Conservation (phyloP, 2,888 invertebrate genomes). For the Ectemnius lituratus region DNA sequence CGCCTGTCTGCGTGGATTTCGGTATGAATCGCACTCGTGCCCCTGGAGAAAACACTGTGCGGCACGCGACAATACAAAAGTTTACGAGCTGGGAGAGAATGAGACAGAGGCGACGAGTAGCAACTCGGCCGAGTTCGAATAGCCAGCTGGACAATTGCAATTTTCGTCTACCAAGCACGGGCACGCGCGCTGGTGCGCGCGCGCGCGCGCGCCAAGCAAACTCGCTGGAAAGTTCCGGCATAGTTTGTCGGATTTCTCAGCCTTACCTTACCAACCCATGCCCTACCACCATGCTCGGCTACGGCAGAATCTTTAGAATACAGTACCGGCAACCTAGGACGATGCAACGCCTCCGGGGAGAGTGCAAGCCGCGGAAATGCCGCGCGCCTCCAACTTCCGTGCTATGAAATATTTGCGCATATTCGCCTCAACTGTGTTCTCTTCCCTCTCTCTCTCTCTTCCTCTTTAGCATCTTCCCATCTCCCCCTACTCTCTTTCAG, state of each 20-base stretch:
- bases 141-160: slow-evolving; percentile 39
- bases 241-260: slow-evolving; percentile 49
- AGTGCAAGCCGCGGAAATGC: slow-evolving; percentile 46
- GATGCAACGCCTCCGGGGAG: slow-evolving; percentile 36
- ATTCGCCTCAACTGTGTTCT: too few species aligned
- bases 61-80: too few species aligned
- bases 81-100: too few species aligned
- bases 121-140: slow-evolving; percentile 22
- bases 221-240: slow-evolving; percentile 38
- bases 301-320: slow-evolving; percentile 49
- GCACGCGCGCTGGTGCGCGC: too few species aligned
- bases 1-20: too few species aligned
- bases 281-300: slow-evolving; percentile 16
- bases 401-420: slow-evolving; percentile 8
- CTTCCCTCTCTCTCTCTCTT: too few species aligned
- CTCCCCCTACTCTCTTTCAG: too few species aligned
- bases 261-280: slow-evolving; percentile 1
- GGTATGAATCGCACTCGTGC: too few species aligned
- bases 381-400: slow-evolving; percentile 35
- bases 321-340: slow-evolving; percentile 38
- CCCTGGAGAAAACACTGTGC: too few species aligned
- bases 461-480: too few species aligned
- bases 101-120: neutral
- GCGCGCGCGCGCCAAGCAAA: slow-evolving; percentile 13
- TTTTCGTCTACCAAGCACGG: neutral